These are phyloP conservation scores for Excalfactoria chinensis DNA, from an alignment of 2,113 vertebrate species.

Conservation along the genomic window DNA sequence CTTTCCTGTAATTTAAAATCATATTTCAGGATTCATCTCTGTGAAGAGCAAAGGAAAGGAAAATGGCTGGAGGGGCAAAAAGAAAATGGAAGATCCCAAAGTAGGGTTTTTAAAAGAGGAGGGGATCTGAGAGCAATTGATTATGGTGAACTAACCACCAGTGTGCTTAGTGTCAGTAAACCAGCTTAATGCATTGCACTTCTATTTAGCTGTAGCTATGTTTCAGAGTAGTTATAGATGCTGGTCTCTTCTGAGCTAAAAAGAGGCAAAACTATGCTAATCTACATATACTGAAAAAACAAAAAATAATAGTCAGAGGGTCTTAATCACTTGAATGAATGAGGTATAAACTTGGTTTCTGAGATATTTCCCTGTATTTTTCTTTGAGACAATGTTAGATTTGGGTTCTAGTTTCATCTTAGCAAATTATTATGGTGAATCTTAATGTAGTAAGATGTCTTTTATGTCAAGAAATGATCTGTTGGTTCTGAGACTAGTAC, in stretches of 20 bases:
- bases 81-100: not conserved
- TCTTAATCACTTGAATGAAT: not conserved
- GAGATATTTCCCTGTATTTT: not conserved
- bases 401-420: not conserved
- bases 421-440: not conserved
- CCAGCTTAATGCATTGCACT: not conserved
- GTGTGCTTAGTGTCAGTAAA: not conserved
- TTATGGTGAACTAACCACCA: not conserved
- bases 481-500: not conserved
- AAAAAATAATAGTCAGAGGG: not conserved
- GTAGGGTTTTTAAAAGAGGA: not conserved
- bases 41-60: not conserved
- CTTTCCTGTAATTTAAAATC: constrained; percentile 11
- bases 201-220: not conserved
- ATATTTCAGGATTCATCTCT: not conserved
- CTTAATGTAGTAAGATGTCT: not conserved
- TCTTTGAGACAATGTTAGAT: not conserved
- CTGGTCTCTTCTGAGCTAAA: not conserved
- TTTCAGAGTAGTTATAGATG: not conserved
- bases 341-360: not conserved
- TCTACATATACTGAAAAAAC: not conserved
- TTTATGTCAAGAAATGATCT: not conserved
- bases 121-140: not conserved
- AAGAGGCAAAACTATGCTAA: not conserved
- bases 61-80: not conserved